Conservation (phyloP, 2,113 vertebrate genomes). For the Triplophysa dalaica region DNA sequence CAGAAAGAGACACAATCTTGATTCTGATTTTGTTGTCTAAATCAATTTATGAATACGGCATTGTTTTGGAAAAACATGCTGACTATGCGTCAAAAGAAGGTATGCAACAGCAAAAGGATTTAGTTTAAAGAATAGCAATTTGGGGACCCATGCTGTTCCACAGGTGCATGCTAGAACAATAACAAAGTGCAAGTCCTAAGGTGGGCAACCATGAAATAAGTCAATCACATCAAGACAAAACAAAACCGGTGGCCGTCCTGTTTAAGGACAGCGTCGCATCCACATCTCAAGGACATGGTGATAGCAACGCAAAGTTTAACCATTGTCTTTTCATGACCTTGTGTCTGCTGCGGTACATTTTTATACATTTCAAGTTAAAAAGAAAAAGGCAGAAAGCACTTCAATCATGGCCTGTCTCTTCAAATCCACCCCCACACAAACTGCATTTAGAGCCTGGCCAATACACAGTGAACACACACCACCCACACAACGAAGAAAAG, state of each 20-base stretch:
- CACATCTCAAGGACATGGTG: background rate
- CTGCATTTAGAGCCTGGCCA: slow-evolving; percentile 42
- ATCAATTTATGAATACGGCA: background rate
- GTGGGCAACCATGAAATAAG: background rate
- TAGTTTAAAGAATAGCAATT: background rate
- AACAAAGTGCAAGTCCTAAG: background rate
- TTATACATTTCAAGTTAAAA: slow-evolving; percentile 35
- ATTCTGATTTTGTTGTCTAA: background rate
- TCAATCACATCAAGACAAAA: background rate
- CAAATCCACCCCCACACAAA: slow-evolving; percentile 39
- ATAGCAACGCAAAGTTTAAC: background rate
- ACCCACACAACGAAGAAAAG: slow-evolving; percentile 41
- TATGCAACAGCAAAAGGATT: background rate
- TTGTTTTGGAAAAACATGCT: background rate
- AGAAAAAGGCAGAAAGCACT: slow-evolving; percentile 36
- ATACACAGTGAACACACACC: slow-evolving; percentile 41
- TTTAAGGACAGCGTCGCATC: background rate
- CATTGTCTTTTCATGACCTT: background rate
- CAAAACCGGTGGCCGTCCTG: background rate
- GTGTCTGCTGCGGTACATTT: background rate
- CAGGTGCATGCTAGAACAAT: background rate
- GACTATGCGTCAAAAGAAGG: background rate
- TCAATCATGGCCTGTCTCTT: slow-evolving; percentile 19
- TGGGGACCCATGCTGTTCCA: background rate
- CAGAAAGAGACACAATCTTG: background rate